phyloP scores from a whole-genome alignment of 2,797 vertebrate genomes.

The Paguma larvata region DNA sequence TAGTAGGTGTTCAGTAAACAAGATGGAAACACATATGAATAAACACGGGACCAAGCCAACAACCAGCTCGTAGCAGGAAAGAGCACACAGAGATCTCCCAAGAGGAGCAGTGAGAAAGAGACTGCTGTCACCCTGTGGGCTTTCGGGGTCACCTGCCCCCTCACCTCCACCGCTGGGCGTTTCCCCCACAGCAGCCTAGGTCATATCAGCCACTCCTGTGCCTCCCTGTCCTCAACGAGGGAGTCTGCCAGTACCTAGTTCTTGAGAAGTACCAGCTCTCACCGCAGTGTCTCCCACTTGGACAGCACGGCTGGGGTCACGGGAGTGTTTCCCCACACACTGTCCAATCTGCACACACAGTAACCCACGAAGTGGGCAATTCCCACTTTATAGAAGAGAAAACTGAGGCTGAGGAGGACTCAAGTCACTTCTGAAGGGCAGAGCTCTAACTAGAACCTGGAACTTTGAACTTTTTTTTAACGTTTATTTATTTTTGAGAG shows the following conservation, averaged over 20 bases:
- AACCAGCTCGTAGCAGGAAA: not conserved
- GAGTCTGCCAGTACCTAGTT: not conserved
- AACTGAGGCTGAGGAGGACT: not conserved
- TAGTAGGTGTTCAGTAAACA: not conserved
- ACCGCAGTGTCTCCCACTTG: not conserved
- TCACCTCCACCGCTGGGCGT: not conserved
- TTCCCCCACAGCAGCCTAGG: not conserved
- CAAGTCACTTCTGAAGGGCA: not conserved
- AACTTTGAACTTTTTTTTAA: not conserved
- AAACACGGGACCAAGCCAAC: not conserved
- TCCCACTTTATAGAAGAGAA: not conserved
- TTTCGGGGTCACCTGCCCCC: not conserved
- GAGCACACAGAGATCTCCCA: not conserved
- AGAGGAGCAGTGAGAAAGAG: not conserved
- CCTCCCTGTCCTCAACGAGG: not conserved
- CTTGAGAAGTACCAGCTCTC: not conserved
- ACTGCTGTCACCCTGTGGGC: not conserved
- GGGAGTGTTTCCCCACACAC: not conserved
- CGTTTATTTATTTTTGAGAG: too few relatives aligned
- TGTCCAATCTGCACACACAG: not conserved
- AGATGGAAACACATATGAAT: not conserved
- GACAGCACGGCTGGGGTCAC: not conserved
- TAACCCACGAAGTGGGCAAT: not conserved
- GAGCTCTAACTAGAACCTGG: not conserved
- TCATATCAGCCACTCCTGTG: too few relatives aligned